Evolutionary conservation across 2,797 vertebrate genomes (phyloP).

Genomic region (Rousettus madagascariensis): DNA sequence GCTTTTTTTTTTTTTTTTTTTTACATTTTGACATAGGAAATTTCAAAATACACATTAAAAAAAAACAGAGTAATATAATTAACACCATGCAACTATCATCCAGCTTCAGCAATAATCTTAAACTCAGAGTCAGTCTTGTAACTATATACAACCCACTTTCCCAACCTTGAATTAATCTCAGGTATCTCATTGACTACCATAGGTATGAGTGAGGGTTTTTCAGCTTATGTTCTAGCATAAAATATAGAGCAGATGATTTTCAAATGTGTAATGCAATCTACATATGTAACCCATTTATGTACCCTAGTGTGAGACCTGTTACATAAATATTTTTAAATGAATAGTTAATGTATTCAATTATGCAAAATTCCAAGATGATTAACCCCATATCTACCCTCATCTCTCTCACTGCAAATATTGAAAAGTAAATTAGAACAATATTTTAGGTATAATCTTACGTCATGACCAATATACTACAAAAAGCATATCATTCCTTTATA

Average conservation of each 20-base stretch:
- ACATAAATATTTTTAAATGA: neutral
- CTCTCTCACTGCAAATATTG: neutral
- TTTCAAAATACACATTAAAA: neutral
- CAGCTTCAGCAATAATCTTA: neutral
- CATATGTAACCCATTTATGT: neutral
- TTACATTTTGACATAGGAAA: neutral
- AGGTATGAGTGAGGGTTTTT: neutral
- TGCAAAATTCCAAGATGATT: neutral
- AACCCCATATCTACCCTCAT: neutral
- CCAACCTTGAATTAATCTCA: neutral
- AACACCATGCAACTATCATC: neutral
- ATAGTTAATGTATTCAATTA: neutral
- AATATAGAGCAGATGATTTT: neutral
- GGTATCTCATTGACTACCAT: neutral
- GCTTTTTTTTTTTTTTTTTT: neutral
- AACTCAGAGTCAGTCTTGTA: neutral
- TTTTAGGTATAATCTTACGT: neutral
- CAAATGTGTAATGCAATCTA: neutral
- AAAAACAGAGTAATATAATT: neutral
- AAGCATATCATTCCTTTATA: neutral
- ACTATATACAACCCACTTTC: neutral
- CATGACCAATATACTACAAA: neutral
- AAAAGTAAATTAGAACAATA: neutral
- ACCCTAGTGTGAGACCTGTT: neutral
- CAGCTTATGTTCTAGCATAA: neutral